Conservation (phyloP, 1,140 invertebrate genomes). For the Caligus rogercresseyi region DNA sequence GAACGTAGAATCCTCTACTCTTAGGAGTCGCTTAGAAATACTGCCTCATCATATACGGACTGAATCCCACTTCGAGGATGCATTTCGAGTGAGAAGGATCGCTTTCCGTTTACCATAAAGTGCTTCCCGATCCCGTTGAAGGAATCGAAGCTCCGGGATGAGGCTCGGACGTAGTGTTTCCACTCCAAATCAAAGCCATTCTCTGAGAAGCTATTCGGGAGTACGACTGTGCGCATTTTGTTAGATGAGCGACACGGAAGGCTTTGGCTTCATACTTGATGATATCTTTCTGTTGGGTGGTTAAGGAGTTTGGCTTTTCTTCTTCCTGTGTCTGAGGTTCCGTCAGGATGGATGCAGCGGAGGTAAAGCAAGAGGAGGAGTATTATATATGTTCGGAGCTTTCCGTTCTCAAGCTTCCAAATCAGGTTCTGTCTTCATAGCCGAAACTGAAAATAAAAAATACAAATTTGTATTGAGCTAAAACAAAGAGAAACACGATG, state of each 20-base stretch:
- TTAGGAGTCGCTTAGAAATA: neutral
- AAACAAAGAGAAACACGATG: no score
- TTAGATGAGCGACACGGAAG: neutral
- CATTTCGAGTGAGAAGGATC: neutral
- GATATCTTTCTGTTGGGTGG: no score
- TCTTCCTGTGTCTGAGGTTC: neutral
- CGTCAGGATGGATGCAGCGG: neutral
- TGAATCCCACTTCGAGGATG: neutral
- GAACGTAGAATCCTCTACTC: neutral
- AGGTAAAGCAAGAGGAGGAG: neutral
- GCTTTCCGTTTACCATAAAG: neutral
- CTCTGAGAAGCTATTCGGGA: neutral
- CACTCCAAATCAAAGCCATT: neutral
- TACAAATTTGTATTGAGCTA: neutral
- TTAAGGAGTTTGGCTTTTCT: no score
- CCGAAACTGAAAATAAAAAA: neutral
- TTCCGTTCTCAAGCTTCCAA: neutral
- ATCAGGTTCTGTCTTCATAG: neutral
- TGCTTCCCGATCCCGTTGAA: neutral
- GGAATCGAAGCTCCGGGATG: neutral
- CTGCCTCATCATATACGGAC: neutral
- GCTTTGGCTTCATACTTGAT: neutral
- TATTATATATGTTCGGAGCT: neutral
- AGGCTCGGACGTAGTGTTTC: neutral
- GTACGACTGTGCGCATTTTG: neutral